phyloP scores from a whole-genome alignment of 2,888 invertebrate species.

The Mellilla xanthometata region DNA sequence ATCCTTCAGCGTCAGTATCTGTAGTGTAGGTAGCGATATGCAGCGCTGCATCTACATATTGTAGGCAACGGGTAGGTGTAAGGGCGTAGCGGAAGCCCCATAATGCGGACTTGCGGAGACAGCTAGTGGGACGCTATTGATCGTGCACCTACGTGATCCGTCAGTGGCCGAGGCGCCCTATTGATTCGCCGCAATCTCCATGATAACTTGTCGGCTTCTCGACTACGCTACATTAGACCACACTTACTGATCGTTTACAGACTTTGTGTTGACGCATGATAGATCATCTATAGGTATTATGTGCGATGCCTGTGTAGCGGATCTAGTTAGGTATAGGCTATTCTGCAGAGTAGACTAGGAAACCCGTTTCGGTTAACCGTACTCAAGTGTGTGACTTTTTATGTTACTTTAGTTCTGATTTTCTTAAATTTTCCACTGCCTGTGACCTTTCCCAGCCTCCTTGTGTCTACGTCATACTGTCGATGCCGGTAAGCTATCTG shows the following conservation, averaged over 20 bases:
- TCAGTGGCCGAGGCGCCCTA: constrained; percentile 79
- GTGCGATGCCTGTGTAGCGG: too few relatives aligned
- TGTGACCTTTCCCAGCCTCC: too few relatives aligned
- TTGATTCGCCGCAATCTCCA: constrained; percentile 83
- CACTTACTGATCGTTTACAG: constrained; percentile 46
- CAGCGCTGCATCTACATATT: constrained; percentile 36
- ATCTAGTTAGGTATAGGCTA: too few relatives aligned
- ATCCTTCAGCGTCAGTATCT: constrained; percentile 11
- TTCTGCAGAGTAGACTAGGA: too few relatives aligned
- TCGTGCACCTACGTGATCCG: constrained; percentile 66
- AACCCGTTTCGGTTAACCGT: too few relatives aligned
- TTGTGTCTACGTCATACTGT: too few relatives aligned
- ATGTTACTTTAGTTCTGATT: too few relatives aligned
- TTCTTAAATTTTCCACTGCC: too few relatives aligned
- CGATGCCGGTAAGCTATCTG: too few relatives aligned
- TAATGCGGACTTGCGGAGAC: constrained; percentile 81
- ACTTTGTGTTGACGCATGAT: constrained; percentile 32
- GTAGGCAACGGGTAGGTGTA: constrained; percentile 74
- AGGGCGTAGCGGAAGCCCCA: constrained; percentile 81
- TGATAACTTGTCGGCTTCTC: constrained; percentile 78
- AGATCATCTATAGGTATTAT: too few relatives aligned
- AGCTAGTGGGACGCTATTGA: constrained; percentile 79
- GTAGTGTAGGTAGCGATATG: constrained; percentile 18
- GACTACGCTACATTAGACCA: constrained; percentile 57
- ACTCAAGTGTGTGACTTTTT: too few relatives aligned